Evolutionary conservation across 2,113 vertebrate genomes (phyloP).

Genomic region (Poeciliopsis turrubarensis): DNA sequence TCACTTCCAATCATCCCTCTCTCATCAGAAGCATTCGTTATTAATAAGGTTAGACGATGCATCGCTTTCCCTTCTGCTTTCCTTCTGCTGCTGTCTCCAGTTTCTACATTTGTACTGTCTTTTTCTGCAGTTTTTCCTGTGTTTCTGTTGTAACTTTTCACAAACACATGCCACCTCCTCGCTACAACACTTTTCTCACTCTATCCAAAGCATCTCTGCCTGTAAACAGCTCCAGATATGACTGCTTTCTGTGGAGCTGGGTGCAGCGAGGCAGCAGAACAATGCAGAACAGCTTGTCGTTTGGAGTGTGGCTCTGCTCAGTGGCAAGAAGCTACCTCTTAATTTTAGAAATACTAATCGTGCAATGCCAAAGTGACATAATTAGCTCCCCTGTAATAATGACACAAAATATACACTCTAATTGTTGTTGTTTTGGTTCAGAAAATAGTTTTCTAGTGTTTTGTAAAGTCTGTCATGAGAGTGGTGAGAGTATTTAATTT

Average conservation of each 20-base stretch:
- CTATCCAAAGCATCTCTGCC: constrained; percentile 33
- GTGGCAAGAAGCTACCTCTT: constrained; percentile 17
- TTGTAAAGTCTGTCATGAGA: background rate
- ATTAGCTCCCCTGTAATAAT: background rate
- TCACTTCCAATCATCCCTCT: constrained; percentile 11
- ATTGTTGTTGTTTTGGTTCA: background rate
- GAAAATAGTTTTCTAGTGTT: background rate
- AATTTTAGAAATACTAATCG: background rate
- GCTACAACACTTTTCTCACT: constrained; percentile 13
- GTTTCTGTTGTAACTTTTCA: constrained; percentile 36
- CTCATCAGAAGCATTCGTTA: constrained; percentile 35
- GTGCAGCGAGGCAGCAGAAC: constrained; percentile 54
- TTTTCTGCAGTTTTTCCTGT: background rate
- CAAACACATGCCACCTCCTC: constrained; percentile 18
- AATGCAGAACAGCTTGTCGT: constrained; percentile 58
- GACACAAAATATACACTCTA: background rate
- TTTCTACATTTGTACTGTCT: background rate
- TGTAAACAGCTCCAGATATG: constrained; percentile 32
- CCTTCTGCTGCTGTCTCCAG: constrained; percentile 12
- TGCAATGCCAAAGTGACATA: background rate
- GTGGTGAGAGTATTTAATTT: background rate
- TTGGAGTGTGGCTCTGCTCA: constrained; percentile 18
- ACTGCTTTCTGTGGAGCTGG: constrained; percentile 42
- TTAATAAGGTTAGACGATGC: constrained; percentile 54
- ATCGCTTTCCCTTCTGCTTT: background rate